These are phyloP conservation scores for Rattus rattus DNA, from an alignment of 2,113 vertebrate genomes.

Conservation along the genomic window DNA sequence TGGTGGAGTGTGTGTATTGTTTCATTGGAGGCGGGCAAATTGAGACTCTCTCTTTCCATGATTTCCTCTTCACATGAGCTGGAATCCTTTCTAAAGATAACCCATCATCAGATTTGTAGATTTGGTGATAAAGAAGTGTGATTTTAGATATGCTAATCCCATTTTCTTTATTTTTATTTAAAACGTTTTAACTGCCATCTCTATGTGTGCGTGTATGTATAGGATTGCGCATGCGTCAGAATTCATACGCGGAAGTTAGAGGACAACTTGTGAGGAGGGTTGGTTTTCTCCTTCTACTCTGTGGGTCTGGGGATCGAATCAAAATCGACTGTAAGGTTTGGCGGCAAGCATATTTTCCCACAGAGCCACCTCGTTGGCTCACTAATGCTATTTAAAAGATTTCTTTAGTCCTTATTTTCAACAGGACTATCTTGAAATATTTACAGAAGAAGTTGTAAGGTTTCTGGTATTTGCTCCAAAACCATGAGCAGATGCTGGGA, in stretches of 20 bases:
- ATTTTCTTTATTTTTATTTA: neutral
- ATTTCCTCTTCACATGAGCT: neutral
- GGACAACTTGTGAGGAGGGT: too few relatives aligned
- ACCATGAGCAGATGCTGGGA: neutral
- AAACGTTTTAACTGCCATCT: neutral
- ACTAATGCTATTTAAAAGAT: neutral
- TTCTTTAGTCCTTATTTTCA: neutral
- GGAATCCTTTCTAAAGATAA: slow-evolving; percentile 5
- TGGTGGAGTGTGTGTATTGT: neutral
- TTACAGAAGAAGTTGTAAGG: slow-evolving; percentile 20
- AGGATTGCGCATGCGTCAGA: too few relatives aligned
- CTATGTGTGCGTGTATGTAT: neutral
- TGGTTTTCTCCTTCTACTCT: neutral
- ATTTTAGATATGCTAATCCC: neutral
- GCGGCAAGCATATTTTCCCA: neutral
- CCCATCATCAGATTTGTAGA: neutral
- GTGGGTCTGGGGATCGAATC: neutral
- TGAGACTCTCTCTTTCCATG: neutral
- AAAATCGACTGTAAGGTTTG: neutral
- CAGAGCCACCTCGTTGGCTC: neutral
- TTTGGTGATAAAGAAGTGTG: neutral
- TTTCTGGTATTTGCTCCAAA: slow-evolving; percentile 48
- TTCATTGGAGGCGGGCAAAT: neutral
- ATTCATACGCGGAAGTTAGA: neutral
- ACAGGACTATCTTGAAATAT: neutral